Conservation (phyloP, 2,113 vertebrate genomes). For the Paedocypris sp. region DNA sequence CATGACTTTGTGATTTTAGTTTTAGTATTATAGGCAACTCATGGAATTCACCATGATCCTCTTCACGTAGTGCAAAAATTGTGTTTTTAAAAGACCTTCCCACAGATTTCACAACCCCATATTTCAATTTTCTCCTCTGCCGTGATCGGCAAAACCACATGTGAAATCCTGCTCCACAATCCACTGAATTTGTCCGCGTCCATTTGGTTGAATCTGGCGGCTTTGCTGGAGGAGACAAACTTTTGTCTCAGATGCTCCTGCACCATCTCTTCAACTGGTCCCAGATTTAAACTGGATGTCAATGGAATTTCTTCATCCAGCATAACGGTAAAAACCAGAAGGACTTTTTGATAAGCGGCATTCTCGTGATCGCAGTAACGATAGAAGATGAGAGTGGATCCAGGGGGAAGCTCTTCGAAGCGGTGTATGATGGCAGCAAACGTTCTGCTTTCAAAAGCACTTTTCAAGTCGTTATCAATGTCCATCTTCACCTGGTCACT, state of each 20-base stretch:
- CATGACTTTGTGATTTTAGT: no score
- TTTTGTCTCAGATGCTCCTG: constrained; percentile 72
- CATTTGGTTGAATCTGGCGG: constrained; percentile 54
- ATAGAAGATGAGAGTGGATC: constrained; percentile 91
- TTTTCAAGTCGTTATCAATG: constrained; percentile 67
- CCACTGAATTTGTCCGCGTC: constrained; percentile 62
- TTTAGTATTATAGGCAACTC: no score
- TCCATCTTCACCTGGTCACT: constrained; percentile 72
- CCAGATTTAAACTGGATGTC: constrained; percentile 45
- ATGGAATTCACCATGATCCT: no score
- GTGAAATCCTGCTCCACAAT: constrained; percentile 69
- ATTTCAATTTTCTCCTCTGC: constrained; percentile 41
- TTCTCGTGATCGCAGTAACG: constrained; percentile 94
- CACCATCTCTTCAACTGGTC: constrained; percentile 75
- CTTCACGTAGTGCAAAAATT: background rate
- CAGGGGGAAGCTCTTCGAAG: constrained; percentile 79
- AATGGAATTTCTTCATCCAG: constrained; percentile 62
- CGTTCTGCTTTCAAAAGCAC: constrained; percentile 59
- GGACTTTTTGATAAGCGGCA: constrained; percentile 76
- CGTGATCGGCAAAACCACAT: constrained; percentile 60
- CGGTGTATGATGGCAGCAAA: constrained; percentile 75
- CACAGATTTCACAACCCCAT: constrained; percentile 38
- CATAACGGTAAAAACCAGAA: constrained; percentile 78
- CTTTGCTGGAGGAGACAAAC: constrained; percentile 46
- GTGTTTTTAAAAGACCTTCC: background rate